Evolutionary conservation across 2,888 invertebrate species (phyloP).

Genomic region (Halictus ligatus): DNA sequence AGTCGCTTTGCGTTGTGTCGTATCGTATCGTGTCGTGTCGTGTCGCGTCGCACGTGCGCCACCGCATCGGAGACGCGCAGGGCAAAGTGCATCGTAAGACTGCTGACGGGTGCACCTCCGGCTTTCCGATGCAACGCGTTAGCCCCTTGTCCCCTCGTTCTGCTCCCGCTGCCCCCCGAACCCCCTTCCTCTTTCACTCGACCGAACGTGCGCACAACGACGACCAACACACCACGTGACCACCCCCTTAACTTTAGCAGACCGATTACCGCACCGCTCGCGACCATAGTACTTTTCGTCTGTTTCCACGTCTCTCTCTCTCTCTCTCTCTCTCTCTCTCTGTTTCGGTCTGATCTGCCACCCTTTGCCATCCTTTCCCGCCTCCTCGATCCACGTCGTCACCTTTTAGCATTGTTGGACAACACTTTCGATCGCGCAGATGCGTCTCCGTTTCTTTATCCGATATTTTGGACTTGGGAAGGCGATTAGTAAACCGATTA

Average conservation of each 20-base stretch:
- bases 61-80: conserved; percentile 65
- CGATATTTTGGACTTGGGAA: too few relatives aligned
- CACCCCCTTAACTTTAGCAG: conserved; percentile 66
- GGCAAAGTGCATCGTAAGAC: conserved; percentile 78
- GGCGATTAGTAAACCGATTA: too few relatives aligned
- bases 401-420: neutral
- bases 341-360: neutral
- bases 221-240: conserved; percentile 62
- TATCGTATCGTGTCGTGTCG: conserved; percentile 16
- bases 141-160: conserved; percentile 47
- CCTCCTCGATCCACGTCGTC: neutral
- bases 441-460: neutral
- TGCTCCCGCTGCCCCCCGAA: conserved; percentile 13
- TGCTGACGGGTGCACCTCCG: conserved; percentile 71
- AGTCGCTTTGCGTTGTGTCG: neutral
- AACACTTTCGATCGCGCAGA: conserved; percentile 1
- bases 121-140: conserved; percentile 70
- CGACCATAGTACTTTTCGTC: conserved; percentile 33
- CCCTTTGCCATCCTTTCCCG: neutral
- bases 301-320: conserved; percentile 4
- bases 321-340: neutral
- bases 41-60: conserved; percentile 58
- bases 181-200: conserved; percentile 34
- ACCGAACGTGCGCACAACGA: conserved; percentile 64
- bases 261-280: conserved; percentile 66